These are phyloP conservation scores for Bombus superbus DNA, from an alignment of 1,140 invertebrate genomes.

Conservation along the genomic window DNA sequence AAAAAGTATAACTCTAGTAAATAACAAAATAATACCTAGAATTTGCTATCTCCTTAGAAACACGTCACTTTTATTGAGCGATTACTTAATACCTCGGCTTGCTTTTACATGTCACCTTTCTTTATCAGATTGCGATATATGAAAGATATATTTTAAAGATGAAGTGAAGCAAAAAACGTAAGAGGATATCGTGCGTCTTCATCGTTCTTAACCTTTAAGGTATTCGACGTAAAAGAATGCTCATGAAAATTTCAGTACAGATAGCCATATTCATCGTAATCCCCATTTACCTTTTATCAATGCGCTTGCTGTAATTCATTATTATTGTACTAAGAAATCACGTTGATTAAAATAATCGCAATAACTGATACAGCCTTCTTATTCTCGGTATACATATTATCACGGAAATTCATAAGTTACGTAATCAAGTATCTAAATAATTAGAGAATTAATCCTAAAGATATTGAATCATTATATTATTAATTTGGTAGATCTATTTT, in stretches of 20 bases:
- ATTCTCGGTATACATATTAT: background rate
- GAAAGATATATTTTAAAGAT: background rate
- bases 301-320: background rate
- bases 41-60: background rate
- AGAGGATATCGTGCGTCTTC: background rate
- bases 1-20: background rate
- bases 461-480: no score
- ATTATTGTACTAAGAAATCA: background rate
- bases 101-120: background rate
- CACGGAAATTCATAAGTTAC: no score
- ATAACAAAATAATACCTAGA: background rate
- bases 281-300: slow-evolving; percentile 1
- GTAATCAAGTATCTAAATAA: no score
- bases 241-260: background rate
- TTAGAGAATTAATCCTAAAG: no score
- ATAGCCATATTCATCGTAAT: background rate
- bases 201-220: background rate
- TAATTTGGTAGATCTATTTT: no score
- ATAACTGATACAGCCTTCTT: background rate
- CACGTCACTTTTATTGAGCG: background rate
- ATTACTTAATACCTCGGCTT: background rate
- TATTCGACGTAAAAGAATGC: background rate
- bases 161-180: background rate
- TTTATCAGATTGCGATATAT: background rate
- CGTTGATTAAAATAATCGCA: background rate